phyloP scores from a whole-genome alignment of 2,113 vertebrate genomes.

The Hydrolagus affinis region DNA sequence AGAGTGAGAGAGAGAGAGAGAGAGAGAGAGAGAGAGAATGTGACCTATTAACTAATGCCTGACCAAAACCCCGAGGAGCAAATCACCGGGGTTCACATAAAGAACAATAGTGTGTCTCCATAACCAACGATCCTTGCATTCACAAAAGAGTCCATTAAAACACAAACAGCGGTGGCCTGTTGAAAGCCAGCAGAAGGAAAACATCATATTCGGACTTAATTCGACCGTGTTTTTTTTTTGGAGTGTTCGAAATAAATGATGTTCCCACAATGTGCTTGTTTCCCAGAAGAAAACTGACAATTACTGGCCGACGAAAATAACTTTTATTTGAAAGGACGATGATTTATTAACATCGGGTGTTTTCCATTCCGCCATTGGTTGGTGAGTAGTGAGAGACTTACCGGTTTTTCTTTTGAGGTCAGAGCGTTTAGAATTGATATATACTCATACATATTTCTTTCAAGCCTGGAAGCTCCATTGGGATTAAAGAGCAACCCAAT shows the following conservation, averaged over 20 bases:
- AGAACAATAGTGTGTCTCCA: too few species aligned
- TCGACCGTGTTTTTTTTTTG: not conserved
- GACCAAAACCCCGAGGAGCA: too few species aligned
- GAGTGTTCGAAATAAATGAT: not conserved
- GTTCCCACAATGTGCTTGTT: not conserved
- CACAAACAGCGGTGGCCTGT: not conserved
- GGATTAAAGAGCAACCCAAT: not conserved
- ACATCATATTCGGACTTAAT: not conserved
- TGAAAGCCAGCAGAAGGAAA: not conserved
- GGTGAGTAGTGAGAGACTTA: not conserved
- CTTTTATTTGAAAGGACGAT: not conserved
- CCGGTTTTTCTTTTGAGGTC: not conserved
- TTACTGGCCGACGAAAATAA: not conserved
- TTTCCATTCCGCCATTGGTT: not conserved
- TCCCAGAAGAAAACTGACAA: not conserved
- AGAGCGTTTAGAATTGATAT: not conserved
- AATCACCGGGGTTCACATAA: too few species aligned
- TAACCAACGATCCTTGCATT: too few species aligned
- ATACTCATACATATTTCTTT: not conserved
- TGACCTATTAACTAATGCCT: too few species aligned
- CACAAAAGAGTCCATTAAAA: too few species aligned
- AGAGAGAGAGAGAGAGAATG: too few species aligned
- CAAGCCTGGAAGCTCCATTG: not conserved
- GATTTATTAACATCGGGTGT: not conserved
- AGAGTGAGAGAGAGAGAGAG: too few species aligned